These are phyloP conservation scores for Chaenodraco wilsoni DNA, from an alignment of 2,797 vertebrate species.

Conservation along the genomic window DNA sequence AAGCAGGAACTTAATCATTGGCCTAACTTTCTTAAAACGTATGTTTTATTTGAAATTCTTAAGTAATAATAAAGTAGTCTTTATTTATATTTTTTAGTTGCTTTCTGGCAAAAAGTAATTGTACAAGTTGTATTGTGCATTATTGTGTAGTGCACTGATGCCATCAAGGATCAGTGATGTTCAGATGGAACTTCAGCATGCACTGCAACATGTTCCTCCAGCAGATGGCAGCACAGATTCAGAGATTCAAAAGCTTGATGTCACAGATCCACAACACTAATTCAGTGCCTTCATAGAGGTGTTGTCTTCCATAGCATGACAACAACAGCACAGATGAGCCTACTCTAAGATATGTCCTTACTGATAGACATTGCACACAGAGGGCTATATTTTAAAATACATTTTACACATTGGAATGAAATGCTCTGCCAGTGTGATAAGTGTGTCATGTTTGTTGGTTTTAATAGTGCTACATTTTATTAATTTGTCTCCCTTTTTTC, in stretches of 20 bases:
- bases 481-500: neutral
- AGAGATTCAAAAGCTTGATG: too few relatives aligned
- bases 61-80: neutral
- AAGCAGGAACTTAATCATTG: neutral
- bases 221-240: slow-evolving; percentile 73
- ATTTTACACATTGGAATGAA: neutral
- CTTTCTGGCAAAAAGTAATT: neutral
- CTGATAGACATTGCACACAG: neutral
- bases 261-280: neutral
- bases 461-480: neutral
- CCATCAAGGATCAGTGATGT: too few relatives aligned
- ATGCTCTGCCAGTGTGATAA: neutral
- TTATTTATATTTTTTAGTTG: neutral
- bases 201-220: slow-evolving; percentile 27
- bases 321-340: slow-evolving; percentile 9
- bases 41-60: neutral
- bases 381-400: neutral
- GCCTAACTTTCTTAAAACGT: too few relatives aligned
- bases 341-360: neutral
- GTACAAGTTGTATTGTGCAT: neutral
- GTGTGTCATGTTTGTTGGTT: neutral
- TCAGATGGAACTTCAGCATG: neutral
- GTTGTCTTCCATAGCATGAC: slow-evolving; percentile 19
- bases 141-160: neutral
- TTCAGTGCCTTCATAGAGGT: neutral